Evolutionary conservation across 2,797 vertebrate species (phyloP), one percentile per base, ranked within the genome.

Genomic region (Triplophysa bombifrons): DNA sequence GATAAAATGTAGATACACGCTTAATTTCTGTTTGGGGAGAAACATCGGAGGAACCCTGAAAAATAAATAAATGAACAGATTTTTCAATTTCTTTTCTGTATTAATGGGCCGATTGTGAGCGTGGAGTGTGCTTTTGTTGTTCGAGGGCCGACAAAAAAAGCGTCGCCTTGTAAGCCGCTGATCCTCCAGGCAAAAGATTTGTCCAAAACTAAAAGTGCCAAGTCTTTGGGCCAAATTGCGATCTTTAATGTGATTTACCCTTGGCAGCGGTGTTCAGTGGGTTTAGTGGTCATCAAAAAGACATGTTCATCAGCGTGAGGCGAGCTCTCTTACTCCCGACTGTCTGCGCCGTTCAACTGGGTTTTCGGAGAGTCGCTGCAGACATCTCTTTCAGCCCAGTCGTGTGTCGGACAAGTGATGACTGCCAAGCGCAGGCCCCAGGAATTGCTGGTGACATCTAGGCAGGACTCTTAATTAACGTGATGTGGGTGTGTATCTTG

Each of bases 1-100:
- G 94, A 94, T 95, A 93, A 93, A 94, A 93, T 91, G 89, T 91
- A 94, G 89, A 92, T 91, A 91, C 91, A 86, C 85, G 78, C 90
- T 92, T 91, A 90, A 92, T 93, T 94, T 91, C 84, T 88, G 86
- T 80, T 88, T 87, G 84, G 85, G 85, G 82, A 80, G 74, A 81
- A 82, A 88, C 84, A 69, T 74, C 68, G 60, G 48, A 74, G 68
- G 83, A 77, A 76, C 65, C 63, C 66, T 22, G 51, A 48, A 84
- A 83, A 87, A 82, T 81, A 83, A 86, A 83, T 70, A 76, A 77
- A 66, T 61, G 8, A 84, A 72, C 67, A 16, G 72, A 72, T 67
- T 68, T 67, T 81, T 65, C 74, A 81, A 20, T 77, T 70, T 76
- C 55, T 38, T 77, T 67, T 76, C 58, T 38, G 80, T 25, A 55